Evolutionary conservation across 2,888 invertebrate species (phyloP).

Genomic region (Oscheius onirici): DNA sequence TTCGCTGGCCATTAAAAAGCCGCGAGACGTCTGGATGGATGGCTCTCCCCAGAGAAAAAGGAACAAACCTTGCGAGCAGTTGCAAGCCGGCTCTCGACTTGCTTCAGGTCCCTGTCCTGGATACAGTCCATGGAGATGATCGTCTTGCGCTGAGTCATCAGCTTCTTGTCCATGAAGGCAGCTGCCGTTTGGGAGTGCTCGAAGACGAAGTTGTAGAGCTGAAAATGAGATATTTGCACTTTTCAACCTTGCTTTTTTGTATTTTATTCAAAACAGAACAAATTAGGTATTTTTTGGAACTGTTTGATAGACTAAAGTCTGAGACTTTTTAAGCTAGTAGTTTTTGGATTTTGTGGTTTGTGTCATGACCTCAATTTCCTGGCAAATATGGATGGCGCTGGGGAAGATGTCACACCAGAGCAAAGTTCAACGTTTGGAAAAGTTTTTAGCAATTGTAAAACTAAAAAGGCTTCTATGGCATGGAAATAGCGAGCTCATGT

Average conservation of each 20-base stretch:
- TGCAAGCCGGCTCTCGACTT: not conserved
- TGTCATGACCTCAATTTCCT: not conserved
- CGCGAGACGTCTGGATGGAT: no score
- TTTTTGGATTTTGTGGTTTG: not conserved
- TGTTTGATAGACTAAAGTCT: no score
- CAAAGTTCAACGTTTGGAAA: no score
- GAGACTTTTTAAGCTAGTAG: no score
- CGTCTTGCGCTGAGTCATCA: constrained; percentile 75
- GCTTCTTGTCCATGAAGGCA: constrained; percentile 84
- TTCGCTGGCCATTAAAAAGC: no score
- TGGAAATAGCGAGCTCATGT: no score
- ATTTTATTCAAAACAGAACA: not conserved
- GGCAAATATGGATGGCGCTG: no score
- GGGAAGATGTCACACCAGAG: no score
- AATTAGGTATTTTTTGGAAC: not conserved
- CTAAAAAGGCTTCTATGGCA: no score
- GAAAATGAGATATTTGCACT: constrained; percentile 31
- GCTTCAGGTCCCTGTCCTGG: not conserved
- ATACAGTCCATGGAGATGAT: constrained; percentile 52
- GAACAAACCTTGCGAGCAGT: constrained; percentile 11
- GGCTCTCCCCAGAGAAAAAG: not conserved
- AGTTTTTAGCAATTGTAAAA: no score
- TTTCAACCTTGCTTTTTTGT: no score
- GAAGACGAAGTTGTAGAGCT: constrained; percentile 90
- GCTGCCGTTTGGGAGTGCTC: constrained; percentile 87